Conservation (phyloP, 2,888 invertebrate genomes). For the Allophyes oxyacanthae region DNA sequence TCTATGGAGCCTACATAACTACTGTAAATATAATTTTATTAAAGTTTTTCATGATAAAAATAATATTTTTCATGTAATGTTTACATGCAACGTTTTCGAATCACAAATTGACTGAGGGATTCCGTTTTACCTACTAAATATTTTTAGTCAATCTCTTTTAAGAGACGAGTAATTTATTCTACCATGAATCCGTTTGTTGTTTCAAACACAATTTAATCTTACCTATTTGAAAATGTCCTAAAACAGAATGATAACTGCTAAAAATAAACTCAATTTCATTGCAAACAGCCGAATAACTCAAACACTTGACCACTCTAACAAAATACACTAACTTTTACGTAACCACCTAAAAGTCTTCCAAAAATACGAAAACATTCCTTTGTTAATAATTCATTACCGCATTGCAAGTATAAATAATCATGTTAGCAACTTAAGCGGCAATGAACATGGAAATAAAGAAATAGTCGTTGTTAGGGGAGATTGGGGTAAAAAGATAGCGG, state of each 20-base stretch:
- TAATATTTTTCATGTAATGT: too few relatives aligned
- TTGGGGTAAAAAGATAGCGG: constrained; percentile 35
- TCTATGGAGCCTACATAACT: constrained; percentile 11
- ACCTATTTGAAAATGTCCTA: not conserved
- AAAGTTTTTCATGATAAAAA: too few relatives aligned
- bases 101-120: too few relatives aligned
- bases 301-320: constrained; percentile 44
- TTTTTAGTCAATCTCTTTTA: too few relatives aligned
- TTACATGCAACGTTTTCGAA: too few relatives aligned
- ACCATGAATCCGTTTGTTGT: too few relatives aligned
- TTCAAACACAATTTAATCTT: too few relatives aligned
- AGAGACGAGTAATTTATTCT: too few relatives aligned
- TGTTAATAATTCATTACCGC: constrained; percentile 13
- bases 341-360: constrained; percentile 19
- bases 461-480: not conserved
- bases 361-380: not conserved
- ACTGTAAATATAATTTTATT: too few relatives aligned
- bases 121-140: too few relatives aligned
- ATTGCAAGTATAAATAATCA: not conserved
- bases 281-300: constrained; percentile 53
- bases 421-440: constrained; percentile 4
- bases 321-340: constrained; percentile 40
- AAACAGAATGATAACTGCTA: constrained; percentile 27
- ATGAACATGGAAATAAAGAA: constrained; percentile 29
- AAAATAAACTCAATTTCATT: constrained; percentile 44